A percentile compares a stretch with the other conserved stretches of the same genome.
phyloP scores from a whole-genome alignment of 2,113 vertebrate genomes.

The Gadus macrocephalus region DNA sequence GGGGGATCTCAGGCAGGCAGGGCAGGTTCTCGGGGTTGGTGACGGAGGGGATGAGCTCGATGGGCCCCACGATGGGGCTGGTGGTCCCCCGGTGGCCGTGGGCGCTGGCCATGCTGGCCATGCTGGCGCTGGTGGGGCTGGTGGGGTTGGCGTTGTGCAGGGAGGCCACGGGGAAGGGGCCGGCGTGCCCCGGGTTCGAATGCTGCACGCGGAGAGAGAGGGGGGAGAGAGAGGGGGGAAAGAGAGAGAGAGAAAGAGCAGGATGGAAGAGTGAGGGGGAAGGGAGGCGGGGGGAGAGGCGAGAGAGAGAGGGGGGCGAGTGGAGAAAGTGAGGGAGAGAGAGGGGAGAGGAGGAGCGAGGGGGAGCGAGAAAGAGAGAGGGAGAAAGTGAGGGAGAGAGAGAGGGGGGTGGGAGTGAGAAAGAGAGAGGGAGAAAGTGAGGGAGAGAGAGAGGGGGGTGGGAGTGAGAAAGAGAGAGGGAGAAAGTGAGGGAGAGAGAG shows the following conservation, averaged over 20 bases:
- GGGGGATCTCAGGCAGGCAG: slow-evolving; percentile 93
- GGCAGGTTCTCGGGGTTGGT: slow-evolving; percentile 98
- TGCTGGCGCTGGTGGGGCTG: slow-evolving; percentile 93
- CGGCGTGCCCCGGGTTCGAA: slow-evolving; percentile 95
- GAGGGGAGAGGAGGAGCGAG: too few species aligned
- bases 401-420: too few species aligned
- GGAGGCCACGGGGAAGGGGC: slow-evolving; percentile 93
- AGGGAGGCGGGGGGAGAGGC: neutral
- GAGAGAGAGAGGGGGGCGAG: neutral
- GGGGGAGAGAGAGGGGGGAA: neutral
- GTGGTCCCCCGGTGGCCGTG: slow-evolving; percentile 87
- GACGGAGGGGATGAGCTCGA: slow-evolving; percentile 95
- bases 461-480: too few species aligned
- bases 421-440: too few species aligned
- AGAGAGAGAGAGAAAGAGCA: neutral
- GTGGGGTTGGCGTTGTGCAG: slow-evolving; percentile 96
- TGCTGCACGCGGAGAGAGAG: slow-evolving; percentile 74
- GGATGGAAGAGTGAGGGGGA: too few species aligned
- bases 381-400: neutral
- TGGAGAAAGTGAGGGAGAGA: neutral
- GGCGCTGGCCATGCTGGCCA: slow-evolving; percentile 92
- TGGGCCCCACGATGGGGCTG: slow-evolving; percentile 87
- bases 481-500: slow-evolving; percentile 17
- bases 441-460: too few species aligned
- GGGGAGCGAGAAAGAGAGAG: too few species aligned